Evolutionary conservation across 1,140 invertebrate genomes (phyloP), one percentile per base, ranked within the genome.

Genomic region (Pissodes strobi): DNA sequence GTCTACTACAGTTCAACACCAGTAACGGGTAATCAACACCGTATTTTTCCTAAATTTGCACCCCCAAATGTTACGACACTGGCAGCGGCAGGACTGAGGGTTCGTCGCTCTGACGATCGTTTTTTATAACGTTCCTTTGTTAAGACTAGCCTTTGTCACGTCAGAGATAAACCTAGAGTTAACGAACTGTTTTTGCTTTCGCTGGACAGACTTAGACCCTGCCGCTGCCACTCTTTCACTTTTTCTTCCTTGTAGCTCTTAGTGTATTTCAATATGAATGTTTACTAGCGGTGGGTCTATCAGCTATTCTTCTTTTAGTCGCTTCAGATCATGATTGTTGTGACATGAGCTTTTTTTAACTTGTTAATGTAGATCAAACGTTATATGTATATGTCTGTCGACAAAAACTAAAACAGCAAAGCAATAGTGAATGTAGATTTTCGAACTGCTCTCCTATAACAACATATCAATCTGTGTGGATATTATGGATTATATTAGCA

Each of bases 1-100:
- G 91, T 72, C 86, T 94, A 74, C 87, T 93, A 78, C 90, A 92
- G 84, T 92, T 93, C 84, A 88, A 87, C 81, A 89, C 90, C 75
- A 92, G 90, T 81, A 82, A 83, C 83, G 92, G 91, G 92, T 93
- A 91, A 84, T 86, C 12, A 91, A 84, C 9, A 43, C 37, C 18
- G 12, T 34, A 27, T 49, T 51, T 15, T 55, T 46, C 21, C 22
- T 45, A 22, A 49, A 57, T 53, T 64, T 53, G 56, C 48, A 61
- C 56, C 56, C 61, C 62, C 34, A 51, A 27, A 38, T 63, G 30
- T 48, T 39, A 65, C 63, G 61, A 43, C 52, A 63, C 63, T 66
- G 67, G 69, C 69, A 68, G 74, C 74, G 74, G 74, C 73, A 76
- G 74, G 74, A 74, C 68, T 70, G 72, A 69, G 69, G 74, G 73